A percentile compares a stretch with the other conserved stretches of the same genome.
phyloP scores from a whole-genome alignment of 2,113 vertebrate species.

The Osmerus eperlanus region DNA sequence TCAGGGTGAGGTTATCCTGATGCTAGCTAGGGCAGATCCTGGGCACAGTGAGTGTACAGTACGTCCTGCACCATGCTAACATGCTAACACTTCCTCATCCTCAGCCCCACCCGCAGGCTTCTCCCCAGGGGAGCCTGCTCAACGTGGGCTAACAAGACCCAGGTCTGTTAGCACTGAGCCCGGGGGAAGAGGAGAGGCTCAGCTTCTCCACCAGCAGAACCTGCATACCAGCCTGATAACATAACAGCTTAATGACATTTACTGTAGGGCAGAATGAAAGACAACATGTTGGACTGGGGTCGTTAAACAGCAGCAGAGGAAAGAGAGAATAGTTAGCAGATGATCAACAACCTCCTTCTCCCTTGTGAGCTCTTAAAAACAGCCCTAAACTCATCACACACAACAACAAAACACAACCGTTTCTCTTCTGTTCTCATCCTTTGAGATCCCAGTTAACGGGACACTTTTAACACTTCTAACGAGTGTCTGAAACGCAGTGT shows the following conservation, averaged over 20 bases:
- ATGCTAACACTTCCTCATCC: conserved; percentile 10
- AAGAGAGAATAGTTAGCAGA: conserved; percentile 47
- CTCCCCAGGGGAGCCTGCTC: too few species aligned
- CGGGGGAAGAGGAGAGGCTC: too few species aligned
- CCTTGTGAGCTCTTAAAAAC: conserved; percentile 14
- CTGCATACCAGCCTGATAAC: conserved; percentile 18
- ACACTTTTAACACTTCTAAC: conserved; percentile 4
- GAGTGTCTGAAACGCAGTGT: conserved; percentile 19
- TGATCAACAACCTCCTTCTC: conserved; percentile 13
- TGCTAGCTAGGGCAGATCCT: neutral
- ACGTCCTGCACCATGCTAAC: conserved; percentile 1
- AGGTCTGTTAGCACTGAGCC: too few species aligned
- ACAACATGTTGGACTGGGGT: conserved; percentile 36
- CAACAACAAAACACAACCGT: neutral
- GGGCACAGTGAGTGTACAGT: neutral
- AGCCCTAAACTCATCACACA: conserved; percentile 5
- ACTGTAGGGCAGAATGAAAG: conserved; percentile 31
- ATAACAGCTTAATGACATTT: conserved; percentile 37
- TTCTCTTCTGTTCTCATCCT: too few species aligned
- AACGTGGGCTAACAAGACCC: too few species aligned
- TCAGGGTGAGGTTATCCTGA: neutral
- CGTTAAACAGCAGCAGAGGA: conserved; percentile 49
- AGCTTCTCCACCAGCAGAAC: neutral
- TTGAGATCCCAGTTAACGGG: too few species aligned
- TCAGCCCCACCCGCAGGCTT: too few species aligned